Conservation (phyloP, 64 coral and sea anemone genomes). For the Stylophora pistillata region DNA sequence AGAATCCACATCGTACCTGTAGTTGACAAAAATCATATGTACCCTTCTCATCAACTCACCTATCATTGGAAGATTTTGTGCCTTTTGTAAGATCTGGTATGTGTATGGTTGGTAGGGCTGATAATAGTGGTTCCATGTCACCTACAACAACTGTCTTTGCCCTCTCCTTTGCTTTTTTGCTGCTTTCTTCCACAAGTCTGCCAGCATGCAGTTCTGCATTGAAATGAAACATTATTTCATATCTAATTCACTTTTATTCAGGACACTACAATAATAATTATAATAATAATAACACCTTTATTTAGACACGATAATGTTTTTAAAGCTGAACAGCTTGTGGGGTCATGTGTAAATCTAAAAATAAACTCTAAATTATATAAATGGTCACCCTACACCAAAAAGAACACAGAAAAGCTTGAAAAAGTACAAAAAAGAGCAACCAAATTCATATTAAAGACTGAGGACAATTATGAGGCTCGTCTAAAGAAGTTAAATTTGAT, state of each 20-base stretch:
- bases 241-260: neutral
- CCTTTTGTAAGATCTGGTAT: conserved; percentile 17
- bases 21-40: neutral
- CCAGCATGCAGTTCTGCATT: conserved; percentile 80
- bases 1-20: neutral
- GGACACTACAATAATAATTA: too few species aligned
- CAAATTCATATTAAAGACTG: too few species aligned
- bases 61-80: neutral
- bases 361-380: too few species aligned
- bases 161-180: conserved; percentile 80
- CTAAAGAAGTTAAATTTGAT: too few species aligned
- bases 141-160: conserved; percentile 89
- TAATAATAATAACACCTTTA: too few species aligned
- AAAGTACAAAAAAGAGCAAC: too few species aligned
- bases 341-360: too few species aligned
- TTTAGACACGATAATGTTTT: too few species aligned
- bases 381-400: too few species aligned
- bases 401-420: too few species aligned
- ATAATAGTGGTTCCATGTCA: conserved; percentile 85
- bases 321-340: too few species aligned
- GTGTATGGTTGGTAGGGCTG: conserved; percentile 70
- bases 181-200: conserved; percentile 64
- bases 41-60: neutral
- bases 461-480: too few species aligned
- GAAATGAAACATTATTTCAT: neutral